phyloP scores from a whole-genome alignment of 2,113 vertebrate species.

The Crotalus horridus region DNA sequence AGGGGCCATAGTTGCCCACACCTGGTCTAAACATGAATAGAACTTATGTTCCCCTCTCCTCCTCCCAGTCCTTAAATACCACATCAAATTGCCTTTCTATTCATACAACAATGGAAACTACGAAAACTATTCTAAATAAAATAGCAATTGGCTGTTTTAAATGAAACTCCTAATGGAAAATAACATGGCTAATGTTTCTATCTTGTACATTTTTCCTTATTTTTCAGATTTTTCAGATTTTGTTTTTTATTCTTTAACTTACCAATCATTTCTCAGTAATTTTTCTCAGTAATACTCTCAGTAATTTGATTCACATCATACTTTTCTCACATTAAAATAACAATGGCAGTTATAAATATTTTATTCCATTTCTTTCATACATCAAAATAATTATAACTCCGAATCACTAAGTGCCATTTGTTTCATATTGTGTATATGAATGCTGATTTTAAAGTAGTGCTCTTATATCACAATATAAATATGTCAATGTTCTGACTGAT shows the following conservation, averaged over 20 bases:
- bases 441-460: not conserved
- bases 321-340: not conserved
- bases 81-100: not conserved
- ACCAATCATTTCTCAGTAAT: not conserved
- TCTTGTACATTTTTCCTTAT: not conserved
- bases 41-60: not conserved
- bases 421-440: not conserved
- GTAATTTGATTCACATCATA: not conserved
- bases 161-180: not conserved
- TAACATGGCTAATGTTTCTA: slow-evolving; percentile 2
- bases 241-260: not conserved
- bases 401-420: not conserved
- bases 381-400: slow-evolving; percentile 6
- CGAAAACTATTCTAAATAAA: not conserved
- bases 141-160: not conserved
- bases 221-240: slow-evolving; percentile 1
- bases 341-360: not conserved
- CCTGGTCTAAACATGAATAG: not conserved
- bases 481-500: not conserved
- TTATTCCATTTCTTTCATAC: not conserved
- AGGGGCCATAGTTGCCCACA: not conserved
- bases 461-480: not conserved
- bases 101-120: not conserved
- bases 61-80: not conserved
- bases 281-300: too few species aligned